Evolutionary conservation across 1,140 invertebrate genomes (phyloP).

Genomic region (Zophobas morio): DNA sequence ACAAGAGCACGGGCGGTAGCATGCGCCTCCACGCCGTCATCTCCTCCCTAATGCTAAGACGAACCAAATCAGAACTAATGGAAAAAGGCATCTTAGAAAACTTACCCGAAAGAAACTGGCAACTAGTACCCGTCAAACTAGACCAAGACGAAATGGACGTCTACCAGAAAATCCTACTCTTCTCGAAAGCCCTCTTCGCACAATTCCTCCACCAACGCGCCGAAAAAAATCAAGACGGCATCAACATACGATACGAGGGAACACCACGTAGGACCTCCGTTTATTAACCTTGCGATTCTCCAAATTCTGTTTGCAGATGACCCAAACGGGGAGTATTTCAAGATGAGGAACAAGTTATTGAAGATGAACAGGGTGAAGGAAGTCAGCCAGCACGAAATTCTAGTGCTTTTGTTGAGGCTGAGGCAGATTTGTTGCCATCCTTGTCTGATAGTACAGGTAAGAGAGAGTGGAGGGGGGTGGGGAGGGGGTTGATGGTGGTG

Average conservation of each 20-base stretch:
- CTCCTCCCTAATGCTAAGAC: constrained; percentile 84
- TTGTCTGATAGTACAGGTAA: constrained; percentile 79
- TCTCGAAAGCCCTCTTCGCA: constrained; percentile 81
- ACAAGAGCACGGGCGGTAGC: constrained; percentile 80
- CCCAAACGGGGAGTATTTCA: constrained; percentile 59
- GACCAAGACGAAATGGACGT: constrained; percentile 81
- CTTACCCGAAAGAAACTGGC: constrained; percentile 77
- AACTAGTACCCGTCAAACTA: constrained; percentile 74
- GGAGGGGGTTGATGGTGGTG: neutral
- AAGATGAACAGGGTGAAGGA: constrained; percentile 72
- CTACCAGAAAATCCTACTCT: constrained; percentile 83
- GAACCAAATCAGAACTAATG: constrained; percentile 87
- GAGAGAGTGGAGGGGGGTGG: neutral
- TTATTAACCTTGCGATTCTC: neutral
- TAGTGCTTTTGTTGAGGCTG: constrained; percentile 86
- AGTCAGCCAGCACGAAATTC: constrained; percentile 82
- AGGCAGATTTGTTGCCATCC: constrained; percentile 93
- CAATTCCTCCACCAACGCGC: constrained; percentile 83
- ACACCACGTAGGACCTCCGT: neutral
- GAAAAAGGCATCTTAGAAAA: constrained; percentile 71
- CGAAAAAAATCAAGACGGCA: constrained; percentile 71
- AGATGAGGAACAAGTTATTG: constrained; percentile 75
- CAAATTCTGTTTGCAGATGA: constrained; percentile 44
- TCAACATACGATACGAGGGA: neutral
- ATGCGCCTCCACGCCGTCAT: constrained; percentile 84